Base-by-base conservation (phyloP, 2,113 vertebrate genomes). In the Grammatotria lemairii region DNA sequence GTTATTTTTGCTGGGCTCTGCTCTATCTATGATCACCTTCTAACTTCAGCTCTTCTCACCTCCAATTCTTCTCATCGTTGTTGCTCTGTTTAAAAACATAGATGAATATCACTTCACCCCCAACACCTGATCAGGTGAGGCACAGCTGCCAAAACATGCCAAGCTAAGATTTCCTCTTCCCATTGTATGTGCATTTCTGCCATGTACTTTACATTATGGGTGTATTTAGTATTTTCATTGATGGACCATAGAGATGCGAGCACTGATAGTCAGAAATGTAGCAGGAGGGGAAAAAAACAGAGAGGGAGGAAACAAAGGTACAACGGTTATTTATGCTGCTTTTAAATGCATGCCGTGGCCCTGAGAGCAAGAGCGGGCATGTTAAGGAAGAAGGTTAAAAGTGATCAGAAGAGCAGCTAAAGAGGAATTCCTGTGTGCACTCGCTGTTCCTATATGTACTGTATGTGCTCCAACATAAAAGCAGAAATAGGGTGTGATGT, bases 351-450 rank as follows among this genome's bases (percentile, higher is more conserved):
- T 86, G 87, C 90, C 90, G 9, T 60, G 60, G 88, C 81, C 75
- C 16, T 12, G 45, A 55, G 65, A 84, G 88, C 93, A 95, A 88
- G 94, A 90, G 57, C 54, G 58, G 91, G 85, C 95, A 93, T 92
- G 95, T 91, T 85, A 57, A 21, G 23, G 45, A 17, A 49, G 57
- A 84, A 68, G 80, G 81, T 84, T 86, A 87, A 88, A 90, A 4
- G 26, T 78, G 10, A 85, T 81, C 70, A 38, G 79, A 78, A 81
- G n/a, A 78, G 45, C 73, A 78, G 73, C 73, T 13, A 51, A 78
- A 78, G 17, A 78, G 73, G 73, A 47, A 78, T 51, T 78, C 45
- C 45, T 78, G 73, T 33, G 28, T n/a, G 45, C 45, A 78, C 45
- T n/a, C 11, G 13, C 73, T 51, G 16, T 33, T 78, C 73, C 73